Percentiles rank a stretch among this genome's conserved stretches.
These are phyloP conservation scores for Notothenia rossii DNA, from an alignment of 2,113 vertebrate genomes.

Conservation along the genomic window DNA sequence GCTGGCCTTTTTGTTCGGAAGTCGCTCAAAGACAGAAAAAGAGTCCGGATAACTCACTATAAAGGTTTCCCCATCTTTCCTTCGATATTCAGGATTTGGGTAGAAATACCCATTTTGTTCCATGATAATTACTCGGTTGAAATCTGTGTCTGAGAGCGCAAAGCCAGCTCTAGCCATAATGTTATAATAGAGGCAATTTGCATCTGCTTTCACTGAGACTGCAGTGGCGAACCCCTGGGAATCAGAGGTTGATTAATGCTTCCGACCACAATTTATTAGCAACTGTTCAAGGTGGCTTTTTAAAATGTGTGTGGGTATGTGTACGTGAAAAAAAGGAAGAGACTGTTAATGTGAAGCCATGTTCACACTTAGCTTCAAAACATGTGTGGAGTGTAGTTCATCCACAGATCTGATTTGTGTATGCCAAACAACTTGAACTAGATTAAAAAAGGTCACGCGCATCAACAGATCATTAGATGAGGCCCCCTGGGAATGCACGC, in stretches of 20 bases:
- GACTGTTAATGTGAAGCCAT: slow-evolving; percentile 9
- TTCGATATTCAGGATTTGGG: slow-evolving; percentile 10
- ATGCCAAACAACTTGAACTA: slow-evolving; percentile 14
- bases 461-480: no score
- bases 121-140: slow-evolving; percentile 63
- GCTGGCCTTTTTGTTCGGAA: slow-evolving; percentile 18
- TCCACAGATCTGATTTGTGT: slow-evolving; percentile 10
- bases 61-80: slow-evolving; percentile 33
- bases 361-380: slow-evolving; percentile 3
- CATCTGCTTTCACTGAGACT: slow-evolving; percentile 63
- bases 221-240: slow-evolving; percentile 60
- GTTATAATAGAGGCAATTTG: slow-evolving; percentile 75
- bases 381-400: neutral
- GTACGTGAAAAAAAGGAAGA: neutral
- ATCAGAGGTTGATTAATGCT: slow-evolving; percentile 79
- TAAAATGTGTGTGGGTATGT: slow-evolving; percentile 11
- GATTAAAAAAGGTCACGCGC: neutral
- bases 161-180: slow-evolving; percentile 53
- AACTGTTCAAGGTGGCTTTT: slow-evolving; percentile 70
- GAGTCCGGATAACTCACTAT: neutral
- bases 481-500: no score
- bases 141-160: slow-evolving; percentile 60
- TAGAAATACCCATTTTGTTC: slow-evolving; percentile 43
- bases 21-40: slow-evolving; percentile 30
- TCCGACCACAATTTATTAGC: slow-evolving; percentile 68